Evolutionary conservation across 2,113 vertebrate species (phyloP).

Genomic region (Gambusia affinis): DNA sequence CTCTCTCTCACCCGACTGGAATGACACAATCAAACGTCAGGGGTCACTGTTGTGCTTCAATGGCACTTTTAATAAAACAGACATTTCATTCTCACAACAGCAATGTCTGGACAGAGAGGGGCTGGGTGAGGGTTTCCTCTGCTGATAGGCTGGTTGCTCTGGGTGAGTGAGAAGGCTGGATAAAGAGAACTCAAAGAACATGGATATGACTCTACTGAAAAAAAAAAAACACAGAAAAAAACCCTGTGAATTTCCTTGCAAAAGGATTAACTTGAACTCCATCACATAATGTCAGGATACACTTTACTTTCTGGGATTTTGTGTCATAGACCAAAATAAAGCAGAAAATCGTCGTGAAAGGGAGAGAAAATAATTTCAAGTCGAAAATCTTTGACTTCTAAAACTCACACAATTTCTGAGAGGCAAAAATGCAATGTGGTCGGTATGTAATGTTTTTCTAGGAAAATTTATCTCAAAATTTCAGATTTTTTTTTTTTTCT

Average conservation of each 20-base stretch:
- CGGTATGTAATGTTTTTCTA: too few relatives aligned
- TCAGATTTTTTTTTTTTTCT: too few relatives aligned
- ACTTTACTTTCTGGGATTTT: background rate
- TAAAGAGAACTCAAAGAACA: background rate
- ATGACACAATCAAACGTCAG: slow-evolving; percentile 76
- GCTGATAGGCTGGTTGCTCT: slow-evolving; percentile 80
- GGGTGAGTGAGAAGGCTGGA: slow-evolving; percentile 65
- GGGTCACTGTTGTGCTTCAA: slow-evolving; percentile 84
- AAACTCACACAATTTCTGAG: too few relatives aligned
- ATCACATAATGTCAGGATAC: background rate
- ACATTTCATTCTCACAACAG: slow-evolving; percentile 88
- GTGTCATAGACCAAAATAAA: background rate
- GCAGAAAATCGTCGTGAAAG: background rate
- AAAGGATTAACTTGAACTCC: background rate
- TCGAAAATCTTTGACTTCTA: too few relatives aligned
- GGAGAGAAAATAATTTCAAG: too few relatives aligned
- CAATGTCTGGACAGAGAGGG: slow-evolving; percentile 84
- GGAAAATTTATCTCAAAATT: too few relatives aligned
- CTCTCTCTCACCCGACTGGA: slow-evolving; percentile 43
- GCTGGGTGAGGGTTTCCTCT: slow-evolving; percentile 74
- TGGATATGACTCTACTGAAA: background rate
- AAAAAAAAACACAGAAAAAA: background rate
- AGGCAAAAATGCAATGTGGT: too few relatives aligned
- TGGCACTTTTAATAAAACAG: slow-evolving; percentile 88
- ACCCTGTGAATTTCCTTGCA: background rate